These are phyloP conservation scores for Trididemnum clinides DNA, from an alignment of 23 tunicate genomes.

Conservation along the genomic window DNA sequence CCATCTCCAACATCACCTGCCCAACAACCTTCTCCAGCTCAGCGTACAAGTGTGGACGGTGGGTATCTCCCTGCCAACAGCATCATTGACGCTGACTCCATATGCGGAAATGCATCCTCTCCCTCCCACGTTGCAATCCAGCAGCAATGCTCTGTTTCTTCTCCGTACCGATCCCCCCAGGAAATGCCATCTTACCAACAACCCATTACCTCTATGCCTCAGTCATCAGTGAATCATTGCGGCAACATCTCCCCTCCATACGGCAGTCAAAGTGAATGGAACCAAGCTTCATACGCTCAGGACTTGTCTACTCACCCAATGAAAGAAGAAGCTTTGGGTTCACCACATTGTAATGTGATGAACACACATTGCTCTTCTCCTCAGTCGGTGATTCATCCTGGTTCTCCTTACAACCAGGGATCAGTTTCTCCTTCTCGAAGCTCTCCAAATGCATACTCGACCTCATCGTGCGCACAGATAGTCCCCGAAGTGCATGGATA, in stretches of 20 bases:
- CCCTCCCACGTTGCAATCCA: conserved; percentile 15
- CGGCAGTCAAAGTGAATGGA: neutral
- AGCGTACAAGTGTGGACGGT: neutral
- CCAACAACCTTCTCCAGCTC: conserved; percentile 22
- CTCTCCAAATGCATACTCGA: conserved; percentile 37
- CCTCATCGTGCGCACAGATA: conserved; percentile 25
- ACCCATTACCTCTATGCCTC: neutral
- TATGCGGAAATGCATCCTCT: conserved; percentile 29
- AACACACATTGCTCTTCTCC: conserved; percentile 15
- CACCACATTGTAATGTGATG: conserved; percentile 42
- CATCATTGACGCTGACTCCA: neutral
- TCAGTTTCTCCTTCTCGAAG: conserved; percentile 20
- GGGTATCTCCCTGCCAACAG: conserved; percentile 5
- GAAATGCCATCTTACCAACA: neutral
- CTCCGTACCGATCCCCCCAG: neutral
- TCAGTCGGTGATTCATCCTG: neutral
- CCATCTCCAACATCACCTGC: conserved; percentile 54
- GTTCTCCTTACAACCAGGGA: conserved; percentile 45
- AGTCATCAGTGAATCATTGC: neutral
- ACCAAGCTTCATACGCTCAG: neutral
- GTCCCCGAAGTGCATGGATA: neutral
- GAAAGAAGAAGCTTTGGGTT: conserved; percentile 44
- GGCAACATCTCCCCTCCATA: neutral
- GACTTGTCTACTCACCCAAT: conserved; percentile 17
- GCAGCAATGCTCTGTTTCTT: conserved; percentile 29